Base-by-base conservation (phyloP, 2,113 vertebrate genomes). In the Mystacornis crossleyi region DNA sequence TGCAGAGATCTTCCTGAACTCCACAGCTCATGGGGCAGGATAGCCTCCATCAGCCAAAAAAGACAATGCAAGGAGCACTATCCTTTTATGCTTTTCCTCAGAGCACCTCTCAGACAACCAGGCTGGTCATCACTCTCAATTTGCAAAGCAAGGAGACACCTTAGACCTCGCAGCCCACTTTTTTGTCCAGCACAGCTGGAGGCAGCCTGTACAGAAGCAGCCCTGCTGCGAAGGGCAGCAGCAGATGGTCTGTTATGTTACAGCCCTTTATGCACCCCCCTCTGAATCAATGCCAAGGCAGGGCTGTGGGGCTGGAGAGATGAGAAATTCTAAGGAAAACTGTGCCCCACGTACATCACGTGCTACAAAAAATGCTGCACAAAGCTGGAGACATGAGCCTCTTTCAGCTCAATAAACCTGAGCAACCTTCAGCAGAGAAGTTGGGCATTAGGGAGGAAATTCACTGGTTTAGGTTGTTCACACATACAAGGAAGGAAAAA, bases 21-120 rank as follows among this genome's bases (percentile, higher is more conserved):
- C 20, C 28, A 25, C 0, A 5, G 17, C 40, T 55, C 4, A 0
- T 5, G 4, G 0, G 2, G 50, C 34, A 45, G 23, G 11, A 31
- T 2, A 5, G 10, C 26, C 18, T 67, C 21, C 31, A 26, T 14
- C 38, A 61, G 43, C 26, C 47, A 58, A 17, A 19, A 19, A 40
- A 50, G 10, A 29, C 16, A 72, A 20, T 8, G 23, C 14, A 38
- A 72, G 38, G 3, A 84, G 5, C n/a, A 65, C 25, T 1, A 0
- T 16, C 15, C 33, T 28, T 28, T 70, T 26, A 33, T 42, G 21
- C 18, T 31, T 43, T 84, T 78, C 48, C 17, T 64, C 31, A 33
- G 21, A 84, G 11, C 4, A 38, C 9, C 8, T 81, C 60, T 75
- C 6, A 2, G 75, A 16, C 14, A 42, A 18, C 8, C 15, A 78